phyloP scores from a whole-genome alignment of 2,888 invertebrate species.

The Dyspetes luteomarginatus region DNA sequence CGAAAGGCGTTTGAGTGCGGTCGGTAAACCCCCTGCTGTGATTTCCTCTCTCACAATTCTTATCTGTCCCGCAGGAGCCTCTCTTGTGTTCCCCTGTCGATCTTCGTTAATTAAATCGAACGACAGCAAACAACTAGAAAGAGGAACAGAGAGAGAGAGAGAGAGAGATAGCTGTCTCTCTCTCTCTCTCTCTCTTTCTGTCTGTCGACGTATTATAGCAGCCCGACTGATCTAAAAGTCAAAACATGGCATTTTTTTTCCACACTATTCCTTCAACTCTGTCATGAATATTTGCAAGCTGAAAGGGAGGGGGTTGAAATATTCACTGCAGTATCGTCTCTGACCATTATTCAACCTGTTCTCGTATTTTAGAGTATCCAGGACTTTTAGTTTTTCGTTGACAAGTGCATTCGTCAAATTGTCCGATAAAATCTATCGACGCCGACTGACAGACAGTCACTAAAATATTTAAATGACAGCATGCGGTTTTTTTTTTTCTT shows the following conservation, averaged over 20 bases:
- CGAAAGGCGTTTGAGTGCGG: slow-evolving; percentile 55
- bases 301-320: slow-evolving; percentile 27
- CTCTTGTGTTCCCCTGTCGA: slow-evolving; percentile 67
- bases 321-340: slow-evolving; percentile 35
- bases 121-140: slow-evolving; percentile 41
- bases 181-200: too few species aligned
- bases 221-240: slow-evolving; percentile 55
- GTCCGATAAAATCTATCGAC: slow-evolving; percentile 6
- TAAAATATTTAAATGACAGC: background rate
- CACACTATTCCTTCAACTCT: background rate
- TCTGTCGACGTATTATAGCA: background rate
- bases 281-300: slow-evolving; percentile 20
- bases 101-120: slow-evolving; percentile 74
- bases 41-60: slow-evolving; percentile 40
- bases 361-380: background rate
- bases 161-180: background rate
- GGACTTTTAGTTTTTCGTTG: slow-evolving; percentile 19
- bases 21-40: slow-evolving; percentile 50
- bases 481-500: slow-evolving; percentile 4
- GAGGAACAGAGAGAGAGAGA: background rate
- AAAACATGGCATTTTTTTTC: slow-evolving; percentile 27
- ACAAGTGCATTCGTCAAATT: slow-evolving; percentile 46
- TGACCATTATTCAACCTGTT: slow-evolving; percentile 49
- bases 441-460: slow-evolving; percentile 22
- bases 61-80: slow-evolving; percentile 57